Evolutionary conservation across 2,888 invertebrate species (phyloP).

Genomic region (Xanthia togata): DNA sequence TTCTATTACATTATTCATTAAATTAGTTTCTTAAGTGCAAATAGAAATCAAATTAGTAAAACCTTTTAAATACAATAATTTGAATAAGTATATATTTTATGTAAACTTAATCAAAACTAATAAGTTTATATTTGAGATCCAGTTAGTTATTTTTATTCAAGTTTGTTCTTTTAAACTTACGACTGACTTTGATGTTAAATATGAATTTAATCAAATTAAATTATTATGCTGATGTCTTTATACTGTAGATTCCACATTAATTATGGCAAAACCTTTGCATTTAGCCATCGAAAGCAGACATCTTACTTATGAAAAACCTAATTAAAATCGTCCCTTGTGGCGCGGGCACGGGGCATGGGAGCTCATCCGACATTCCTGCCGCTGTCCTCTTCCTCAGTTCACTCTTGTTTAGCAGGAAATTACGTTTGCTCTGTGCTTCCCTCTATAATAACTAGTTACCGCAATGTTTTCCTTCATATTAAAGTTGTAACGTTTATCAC

Average conservation of each 20-base stretch:
- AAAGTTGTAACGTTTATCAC: neutral
- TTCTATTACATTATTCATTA: neutral
- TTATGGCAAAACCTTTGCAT: neutral
- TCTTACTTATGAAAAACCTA: neutral
- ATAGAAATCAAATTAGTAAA: too few relatives aligned
- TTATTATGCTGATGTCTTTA: neutral
- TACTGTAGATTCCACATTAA: neutral
- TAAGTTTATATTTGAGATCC: neutral
- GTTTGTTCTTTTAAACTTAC: neutral
- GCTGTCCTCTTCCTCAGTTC: neutral
- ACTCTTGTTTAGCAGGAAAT: neutral
- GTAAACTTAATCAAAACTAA: neutral
- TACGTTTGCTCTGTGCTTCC: neutral
- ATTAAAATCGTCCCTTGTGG: neutral
- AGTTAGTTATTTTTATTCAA: neutral
- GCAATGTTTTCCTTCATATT: neutral
- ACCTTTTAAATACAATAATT: too few relatives aligned
- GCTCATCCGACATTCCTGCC: neutral
- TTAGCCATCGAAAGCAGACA: neutral
- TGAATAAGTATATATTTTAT: too few relatives aligned
- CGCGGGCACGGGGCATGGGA: too few relatives aligned
- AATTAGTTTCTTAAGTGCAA: neutral
- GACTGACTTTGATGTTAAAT: neutral
- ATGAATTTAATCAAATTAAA: too few relatives aligned
- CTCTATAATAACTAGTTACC: neutral